phyloP scores from a whole-genome alignment of 2,113 vertebrate species.

The Gnathonemus longibarbis region DNA sequence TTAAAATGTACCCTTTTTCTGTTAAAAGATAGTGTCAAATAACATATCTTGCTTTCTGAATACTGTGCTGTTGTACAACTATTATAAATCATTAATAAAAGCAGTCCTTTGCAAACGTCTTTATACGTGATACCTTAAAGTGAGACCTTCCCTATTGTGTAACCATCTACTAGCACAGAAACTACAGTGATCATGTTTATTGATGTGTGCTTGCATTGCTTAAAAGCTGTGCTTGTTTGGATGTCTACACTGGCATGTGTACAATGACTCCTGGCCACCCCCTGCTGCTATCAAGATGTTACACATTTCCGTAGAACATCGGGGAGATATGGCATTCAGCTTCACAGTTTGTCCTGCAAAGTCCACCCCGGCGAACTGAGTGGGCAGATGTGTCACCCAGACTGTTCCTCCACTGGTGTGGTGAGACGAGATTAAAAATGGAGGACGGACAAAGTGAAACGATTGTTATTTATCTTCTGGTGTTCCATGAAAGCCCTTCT shows the following conservation, averaged over 20 bases:
- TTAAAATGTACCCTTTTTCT: not conserved
- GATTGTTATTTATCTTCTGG: not conserved
- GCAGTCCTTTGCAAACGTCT: not conserved
- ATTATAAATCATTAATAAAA: not conserved
- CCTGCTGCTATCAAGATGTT: conserved; percentile 6
- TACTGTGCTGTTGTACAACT: not conserved
- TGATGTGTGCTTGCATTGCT: not conserved
- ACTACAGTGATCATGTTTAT: not conserved
- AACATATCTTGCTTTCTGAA: not conserved
- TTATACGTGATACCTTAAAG: not conserved
- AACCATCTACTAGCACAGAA: not conserved
- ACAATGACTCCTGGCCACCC: conserved; percentile 15
- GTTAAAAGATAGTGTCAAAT: not conserved
- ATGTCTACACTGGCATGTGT: not conserved
- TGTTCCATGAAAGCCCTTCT: not conserved
- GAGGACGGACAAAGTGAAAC: not conserved
- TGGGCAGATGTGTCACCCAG: not conserved
- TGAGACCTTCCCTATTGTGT: not conserved
- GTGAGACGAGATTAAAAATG: not conserved
- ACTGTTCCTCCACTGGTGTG: not conserved
- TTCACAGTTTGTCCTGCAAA: conserved; percentile 27
- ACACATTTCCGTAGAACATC: conserved; percentile 22
- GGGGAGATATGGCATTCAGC: conserved; percentile 22
- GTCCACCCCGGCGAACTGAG: conserved; percentile 15
- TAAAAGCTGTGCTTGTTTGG: not conserved